These are phyloP conservation scores for Mycetomoellerius zeteki DNA, from an alignment of 1,140 invertebrate genomes.

Conservation along the genomic window DNA sequence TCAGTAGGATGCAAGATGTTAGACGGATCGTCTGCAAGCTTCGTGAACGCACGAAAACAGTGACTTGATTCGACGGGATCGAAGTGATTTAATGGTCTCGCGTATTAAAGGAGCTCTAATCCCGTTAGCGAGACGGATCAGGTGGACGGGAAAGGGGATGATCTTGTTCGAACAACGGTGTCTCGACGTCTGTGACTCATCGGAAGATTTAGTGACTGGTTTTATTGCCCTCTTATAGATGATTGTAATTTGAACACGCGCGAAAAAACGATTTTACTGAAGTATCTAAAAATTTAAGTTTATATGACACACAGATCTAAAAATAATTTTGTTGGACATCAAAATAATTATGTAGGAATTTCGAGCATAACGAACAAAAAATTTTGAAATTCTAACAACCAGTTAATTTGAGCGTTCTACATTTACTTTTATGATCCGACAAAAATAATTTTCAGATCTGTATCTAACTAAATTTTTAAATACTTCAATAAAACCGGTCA, in stretches of 20 bases:
- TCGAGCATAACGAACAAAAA: no score
- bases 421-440: no score
- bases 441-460: no score
- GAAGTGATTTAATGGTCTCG: constrained; percentile 51
- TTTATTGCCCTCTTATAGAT: background rate
- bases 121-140: constrained; percentile 44
- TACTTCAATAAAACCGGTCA: no score
- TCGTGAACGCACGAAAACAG: constrained; percentile 35
- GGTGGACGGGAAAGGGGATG: constrained; percentile 11
- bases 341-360: no score
- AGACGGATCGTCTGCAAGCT: background rate
- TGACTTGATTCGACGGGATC: constrained; percentile 29
- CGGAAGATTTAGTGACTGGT: background rate
- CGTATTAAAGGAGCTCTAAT: constrained; percentile 56
- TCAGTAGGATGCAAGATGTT: background rate
- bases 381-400: no score
- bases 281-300: no score
- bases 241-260: background rate
- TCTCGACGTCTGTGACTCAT: constrained; percentile 29
- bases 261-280: no score
- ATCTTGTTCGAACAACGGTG: constrained; percentile 32
- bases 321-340: no score
- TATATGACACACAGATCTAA: no score
- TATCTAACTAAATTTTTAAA: no score
- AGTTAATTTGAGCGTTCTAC: no score